Base-by-base conservation (phyloP, 2,797 vertebrate genomes). In the Toxotes lorentzi region DNA sequence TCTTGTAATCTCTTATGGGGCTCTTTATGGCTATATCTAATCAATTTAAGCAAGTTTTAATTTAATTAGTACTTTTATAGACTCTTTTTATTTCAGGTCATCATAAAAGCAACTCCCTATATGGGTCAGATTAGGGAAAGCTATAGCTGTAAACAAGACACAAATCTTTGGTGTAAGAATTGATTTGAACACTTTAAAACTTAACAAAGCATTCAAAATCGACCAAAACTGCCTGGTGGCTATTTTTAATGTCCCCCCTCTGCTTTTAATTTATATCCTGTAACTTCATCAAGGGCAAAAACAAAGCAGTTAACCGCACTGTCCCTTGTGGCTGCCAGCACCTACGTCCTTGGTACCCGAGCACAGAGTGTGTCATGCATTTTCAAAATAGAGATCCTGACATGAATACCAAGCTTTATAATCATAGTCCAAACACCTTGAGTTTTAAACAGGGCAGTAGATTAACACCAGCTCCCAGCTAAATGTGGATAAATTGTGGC, bases 311-410 rank as follows among this genome's bases (percentile, higher is more conserved):
- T 89, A 91, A 83, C 84, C 51, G 79, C 84, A 70, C 67, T 58
- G 88, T 93, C 91, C 87, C 91, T 75, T 65, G 87, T 88, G 90
- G 84, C 86, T 82, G 89, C 80, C 85, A 81, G 85, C 87, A 89
- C 89, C 85, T 85, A 82, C 74, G 91, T 88, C 91, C 90, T 93
- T 93, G 90, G 73, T 90, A 65, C 86, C 79, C 58, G 35, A 85
- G 85, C 84, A 23, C 80, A 79, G 80, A 78, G 70, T 91, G 90
- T 88, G 87, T 87, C 86, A 40, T 92, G 93, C 86, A 90, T 93
- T 93, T 91, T 88, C 88, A 90, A 93, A 90, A 89, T 81, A 84
- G 74, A 73, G 80, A 72, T 61, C 86, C 90, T 90, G 91, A 91
- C 83, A 79, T 86, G 91, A 93, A 93, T 92, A 91, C 87, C 73